These are phyloP conservation scores for Xiphophorus maculatus DNA, from an alignment of 2,113 vertebrate genomes.

Conservation along the genomic window DNA sequence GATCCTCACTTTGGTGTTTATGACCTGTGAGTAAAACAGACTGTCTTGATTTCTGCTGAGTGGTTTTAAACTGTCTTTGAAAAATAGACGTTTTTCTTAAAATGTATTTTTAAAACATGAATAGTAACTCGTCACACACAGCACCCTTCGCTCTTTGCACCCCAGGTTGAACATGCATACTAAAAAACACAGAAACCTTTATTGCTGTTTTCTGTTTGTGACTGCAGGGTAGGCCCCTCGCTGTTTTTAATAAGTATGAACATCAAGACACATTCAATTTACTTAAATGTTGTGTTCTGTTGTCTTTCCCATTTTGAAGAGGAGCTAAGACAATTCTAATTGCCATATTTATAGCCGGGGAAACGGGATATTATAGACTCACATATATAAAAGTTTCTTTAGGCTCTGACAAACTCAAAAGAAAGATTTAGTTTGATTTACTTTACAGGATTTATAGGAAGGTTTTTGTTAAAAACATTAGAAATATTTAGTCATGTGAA, in stretches of 20 bases:
- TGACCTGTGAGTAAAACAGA: slow-evolving; percentile 74
- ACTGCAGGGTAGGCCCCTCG: too few relatives aligned
- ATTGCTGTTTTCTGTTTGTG: too few relatives aligned
- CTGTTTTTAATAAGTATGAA: not conserved
- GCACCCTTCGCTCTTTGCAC: not conserved
- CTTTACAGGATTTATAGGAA: too few relatives aligned
- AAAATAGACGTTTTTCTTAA: not conserved
- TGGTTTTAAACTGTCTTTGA: not conserved
- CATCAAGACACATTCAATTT: not conserved
- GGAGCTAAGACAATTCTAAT: too few relatives aligned
- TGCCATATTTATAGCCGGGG: not conserved
- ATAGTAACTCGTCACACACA: not conserved
- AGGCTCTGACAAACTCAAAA: not conserved
- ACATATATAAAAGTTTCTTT: not conserved
- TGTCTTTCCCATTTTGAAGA: not conserved
- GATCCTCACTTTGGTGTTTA: slow-evolving; percentile 70
- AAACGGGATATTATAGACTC: not conserved
- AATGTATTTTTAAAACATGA: not conserved
- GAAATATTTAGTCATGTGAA: not conserved
- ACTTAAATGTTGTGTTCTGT: not conserved
- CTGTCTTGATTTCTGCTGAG: too few relatives aligned
- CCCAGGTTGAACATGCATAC: not conserved
- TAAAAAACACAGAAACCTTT: not conserved
- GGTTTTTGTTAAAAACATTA: not conserved
- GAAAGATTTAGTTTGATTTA: too few relatives aligned